phyloP scores from a whole-genome alignment of 2,113 vertebrate genomes.

The Uropsilus gracilis region DNA sequence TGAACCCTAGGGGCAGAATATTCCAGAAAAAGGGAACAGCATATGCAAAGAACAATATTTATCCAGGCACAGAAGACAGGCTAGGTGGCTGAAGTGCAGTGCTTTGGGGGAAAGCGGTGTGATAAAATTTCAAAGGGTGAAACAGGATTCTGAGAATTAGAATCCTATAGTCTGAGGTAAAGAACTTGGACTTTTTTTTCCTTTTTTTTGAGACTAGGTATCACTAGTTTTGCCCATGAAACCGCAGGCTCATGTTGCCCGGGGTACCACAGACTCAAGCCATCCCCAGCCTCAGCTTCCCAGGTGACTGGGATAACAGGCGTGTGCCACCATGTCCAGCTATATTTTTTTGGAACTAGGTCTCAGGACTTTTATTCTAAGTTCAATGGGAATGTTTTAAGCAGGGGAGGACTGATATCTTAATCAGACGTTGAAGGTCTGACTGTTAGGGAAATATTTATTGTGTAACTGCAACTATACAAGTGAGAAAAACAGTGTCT shows the following conservation, averaged over 20 bases:
- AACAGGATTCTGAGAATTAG: not conserved
- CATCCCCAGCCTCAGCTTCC: no score
- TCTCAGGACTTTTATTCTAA: constrained; percentile 20
- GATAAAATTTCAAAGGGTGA: not conserved
- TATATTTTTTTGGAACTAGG: no score
- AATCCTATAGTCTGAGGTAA: not conserved
- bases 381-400: not conserved
- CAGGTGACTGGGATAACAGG: no score
- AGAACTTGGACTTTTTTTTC: no score
- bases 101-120: not conserved
- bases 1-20: not conserved
- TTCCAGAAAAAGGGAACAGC: no score
- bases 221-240: no score
- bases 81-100: not conserved
- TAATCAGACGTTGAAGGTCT: not conserved
- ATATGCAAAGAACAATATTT: not conserved
- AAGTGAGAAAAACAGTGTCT: not conserved
- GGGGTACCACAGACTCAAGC: no score
- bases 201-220: no score
- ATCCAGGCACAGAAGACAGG: not conserved
- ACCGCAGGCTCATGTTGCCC: no score
- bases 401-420: not conserved
- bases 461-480: accelerated
- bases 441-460: not conserved
- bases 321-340: no score